Evolutionary conservation across 2,888 invertebrate genomes (phyloP), one percentile per base, ranked within the genome.

Genomic region (Perizoma flavofasciatum): DNA sequence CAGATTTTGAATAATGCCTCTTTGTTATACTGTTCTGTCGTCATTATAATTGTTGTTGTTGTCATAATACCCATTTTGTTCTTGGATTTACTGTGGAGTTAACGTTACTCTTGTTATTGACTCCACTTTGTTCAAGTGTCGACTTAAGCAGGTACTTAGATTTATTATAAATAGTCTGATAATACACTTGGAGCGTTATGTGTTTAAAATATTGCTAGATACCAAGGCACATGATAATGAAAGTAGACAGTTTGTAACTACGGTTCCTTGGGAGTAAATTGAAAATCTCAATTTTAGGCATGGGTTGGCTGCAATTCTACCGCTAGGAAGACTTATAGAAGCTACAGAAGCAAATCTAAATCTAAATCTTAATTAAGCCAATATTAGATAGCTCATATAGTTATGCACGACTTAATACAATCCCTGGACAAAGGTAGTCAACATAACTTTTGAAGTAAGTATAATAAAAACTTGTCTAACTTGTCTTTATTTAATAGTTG

Each of bases 1-100:
- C 83, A 83, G 83, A 88, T 88, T 86, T 83, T 82, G 86, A 83
- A 87, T 88, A 87, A 87, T 83, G 79, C 72, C 80, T 83, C 75
- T 82, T 89, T 88, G 87, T 88, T 81, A 69, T 75, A 77, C 78
- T 81, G 79, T 81, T 80, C 79, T 78, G 81, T 78, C 79, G 75
- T 75, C 80, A 79, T 82, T 82, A 82, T 78, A 78, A 22, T 83
- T 82, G 81, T 79, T 75, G 74, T 79, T 73, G 75, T 71, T 67
- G 69, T 69, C 67, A 67, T 71, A 67, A 68, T 68, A 68, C 60
- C 66, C 64, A 70, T 70, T 77, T 75, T 69, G 75, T 66, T 68
- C 57, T 58, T 52, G 67, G 61, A 63, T 67, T 66, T 63, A 55
- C 60, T 58, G 53, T 55, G 55, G 59, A 57, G 55, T 61, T 57